These are phyloP conservation scores for Onychorhynchus coronatus DNA, from an alignment of 2,113 vertebrate genomes.

Conservation along the genomic window DNA sequence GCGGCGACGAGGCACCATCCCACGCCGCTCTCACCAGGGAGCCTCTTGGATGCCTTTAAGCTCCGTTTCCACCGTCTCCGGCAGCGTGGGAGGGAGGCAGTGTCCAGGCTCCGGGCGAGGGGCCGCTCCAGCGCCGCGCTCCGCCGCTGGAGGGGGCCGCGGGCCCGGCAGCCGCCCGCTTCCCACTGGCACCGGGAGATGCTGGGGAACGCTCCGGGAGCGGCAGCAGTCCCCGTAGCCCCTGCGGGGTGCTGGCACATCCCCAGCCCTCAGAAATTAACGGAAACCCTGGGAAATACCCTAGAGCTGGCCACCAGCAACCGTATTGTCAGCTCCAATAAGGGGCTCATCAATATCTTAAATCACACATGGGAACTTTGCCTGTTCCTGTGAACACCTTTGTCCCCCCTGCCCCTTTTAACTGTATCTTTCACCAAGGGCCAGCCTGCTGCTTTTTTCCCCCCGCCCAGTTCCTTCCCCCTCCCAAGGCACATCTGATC, in stretches of 20 bases:
- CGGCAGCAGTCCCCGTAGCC: accelerated
- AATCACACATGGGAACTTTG: neutral
- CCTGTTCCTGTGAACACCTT: neutral
- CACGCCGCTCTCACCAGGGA: neutral
- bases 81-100: no score
- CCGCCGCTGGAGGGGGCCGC: neutral
- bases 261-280: neutral
- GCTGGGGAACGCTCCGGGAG: accelerated
- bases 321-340: neutral
- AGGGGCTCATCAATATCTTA: neutral
- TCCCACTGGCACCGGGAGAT: accelerated
- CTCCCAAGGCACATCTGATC: neutral
- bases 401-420: no score
- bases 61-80: neutral
- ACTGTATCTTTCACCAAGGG: neutral
- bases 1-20: neutral
- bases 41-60: accelerated
- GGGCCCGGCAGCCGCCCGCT: neutral
- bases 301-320: no score
- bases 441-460: neutral
- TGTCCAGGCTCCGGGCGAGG: neutral
- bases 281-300: no score
- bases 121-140: neutral
- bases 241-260: accelerated
- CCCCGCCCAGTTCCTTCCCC: no score